phyloP scores from a whole-genome alignment of 1,140 invertebrate species.

The Andricus grossulariae region DNA sequence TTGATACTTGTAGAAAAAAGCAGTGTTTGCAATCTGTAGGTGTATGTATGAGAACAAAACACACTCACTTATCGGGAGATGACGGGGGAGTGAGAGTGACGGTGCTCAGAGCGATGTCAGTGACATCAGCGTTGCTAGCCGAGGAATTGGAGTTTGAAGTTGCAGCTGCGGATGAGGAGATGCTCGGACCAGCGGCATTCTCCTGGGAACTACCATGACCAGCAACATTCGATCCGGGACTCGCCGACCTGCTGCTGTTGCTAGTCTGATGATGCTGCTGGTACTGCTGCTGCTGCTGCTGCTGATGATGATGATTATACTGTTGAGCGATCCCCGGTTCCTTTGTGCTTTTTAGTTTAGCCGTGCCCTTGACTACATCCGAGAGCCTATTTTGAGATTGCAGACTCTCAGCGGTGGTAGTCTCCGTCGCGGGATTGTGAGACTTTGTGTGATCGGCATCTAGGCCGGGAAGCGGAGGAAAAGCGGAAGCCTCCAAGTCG shows the following conservation, averaged over 20 bases:
- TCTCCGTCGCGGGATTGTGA: slow-evolving; percentile 62
- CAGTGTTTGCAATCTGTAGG: neutral
- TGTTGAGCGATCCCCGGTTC: slow-evolving; percentile 53
- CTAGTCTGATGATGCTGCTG: slow-evolving; percentile 55
- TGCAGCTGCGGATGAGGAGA: slow-evolving; percentile 45
- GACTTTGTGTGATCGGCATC: slow-evolving; percentile 67
- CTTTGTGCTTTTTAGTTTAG: slow-evolving; percentile 77
- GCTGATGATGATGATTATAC: slow-evolving; percentile 39
- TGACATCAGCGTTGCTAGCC: slow-evolving; percentile 70
- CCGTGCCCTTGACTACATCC: slow-evolving; percentile 88
- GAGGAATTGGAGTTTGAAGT: slow-evolving; percentile 73
- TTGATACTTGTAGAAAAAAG: neutral
- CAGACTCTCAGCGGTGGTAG: slow-evolving; percentile 59
- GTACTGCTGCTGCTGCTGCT: slow-evolving; percentile 38
- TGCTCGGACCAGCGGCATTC: slow-evolving; percentile 33
- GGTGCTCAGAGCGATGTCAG: slow-evolving; percentile 71
- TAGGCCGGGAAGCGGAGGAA: slow-evolving; percentile 87
- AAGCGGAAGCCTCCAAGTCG: slow-evolving; percentile 87
- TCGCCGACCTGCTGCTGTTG: slow-evolving; percentile 70
- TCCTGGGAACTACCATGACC: slow-evolving; percentile 4
- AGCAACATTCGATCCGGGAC: slow-evolving; percentile 63
- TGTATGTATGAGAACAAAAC: slow-evolving; percentile 63
- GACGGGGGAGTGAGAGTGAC: slow-evolving; percentile 78
- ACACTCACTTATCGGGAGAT: slow-evolving; percentile 80
- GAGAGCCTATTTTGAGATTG: slow-evolving; percentile 80